Conservation (phyloP, 2,113 vertebrate genomes). For the Bolborhynchus lineola region DNA sequence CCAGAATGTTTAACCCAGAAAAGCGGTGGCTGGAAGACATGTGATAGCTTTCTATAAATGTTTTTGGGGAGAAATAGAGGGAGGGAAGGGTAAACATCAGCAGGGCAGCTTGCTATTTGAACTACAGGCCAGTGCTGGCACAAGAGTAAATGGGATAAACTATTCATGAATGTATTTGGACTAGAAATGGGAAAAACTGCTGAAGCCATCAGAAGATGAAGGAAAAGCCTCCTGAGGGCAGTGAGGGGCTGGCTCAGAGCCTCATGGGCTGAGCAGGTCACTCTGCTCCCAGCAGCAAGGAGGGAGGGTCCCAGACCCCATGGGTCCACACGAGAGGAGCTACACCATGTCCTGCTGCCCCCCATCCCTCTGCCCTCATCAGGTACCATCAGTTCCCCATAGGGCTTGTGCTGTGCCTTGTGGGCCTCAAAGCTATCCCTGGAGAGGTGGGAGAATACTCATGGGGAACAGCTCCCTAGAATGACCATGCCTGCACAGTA, state of each 20-base stretch:
- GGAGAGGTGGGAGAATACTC: not conserved
- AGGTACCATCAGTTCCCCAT: too few species aligned
- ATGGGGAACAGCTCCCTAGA: not conserved
- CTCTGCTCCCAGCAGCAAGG: not conserved
- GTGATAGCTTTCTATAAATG: not conserved
- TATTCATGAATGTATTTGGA: conserved; percentile 2
- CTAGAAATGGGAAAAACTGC: conserved; percentile 5
- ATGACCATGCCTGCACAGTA: not conserved
- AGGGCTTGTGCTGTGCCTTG: not conserved
- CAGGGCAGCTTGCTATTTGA: not conserved
- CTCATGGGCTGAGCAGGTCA: not conserved
- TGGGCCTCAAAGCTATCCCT: not conserved
- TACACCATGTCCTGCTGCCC: not conserved
- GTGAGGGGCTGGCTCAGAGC: not conserved
- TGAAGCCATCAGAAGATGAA: not conserved
- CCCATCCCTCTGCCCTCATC: not conserved
- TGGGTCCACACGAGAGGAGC: not conserved
- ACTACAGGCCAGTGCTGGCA: not conserved
- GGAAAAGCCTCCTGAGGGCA: not conserved
- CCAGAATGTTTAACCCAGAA: not conserved
- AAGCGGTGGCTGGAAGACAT: not conserved
- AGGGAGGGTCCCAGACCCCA: not conserved
- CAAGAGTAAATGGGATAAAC: conserved; percentile 18
- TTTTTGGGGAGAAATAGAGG: not conserved
- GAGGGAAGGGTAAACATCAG: not conserved